Evolutionary conservation across 2,797 vertebrate species (phyloP), one percentile per base, ranked within the genome.

Genomic region (Leptoclinus maculatus): DNA sequence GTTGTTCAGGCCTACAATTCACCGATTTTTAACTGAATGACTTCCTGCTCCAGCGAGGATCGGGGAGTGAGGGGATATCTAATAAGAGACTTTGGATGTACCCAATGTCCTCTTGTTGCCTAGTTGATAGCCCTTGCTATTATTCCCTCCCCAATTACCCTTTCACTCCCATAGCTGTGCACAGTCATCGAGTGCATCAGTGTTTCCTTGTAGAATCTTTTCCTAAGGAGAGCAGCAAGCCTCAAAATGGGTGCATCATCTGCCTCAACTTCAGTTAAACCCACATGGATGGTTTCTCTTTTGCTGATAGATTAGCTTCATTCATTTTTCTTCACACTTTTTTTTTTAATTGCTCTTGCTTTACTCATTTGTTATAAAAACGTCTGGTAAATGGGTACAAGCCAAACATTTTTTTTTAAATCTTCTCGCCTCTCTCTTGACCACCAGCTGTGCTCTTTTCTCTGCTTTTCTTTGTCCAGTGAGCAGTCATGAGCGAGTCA

Each of bases 401-500:
- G 23, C 25, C 41, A 7, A 45, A 27, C 36, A 8, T 36, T 36
- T 47, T 36, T 47, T 29, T 14, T 49, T 71, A 66, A 47, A 57
- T 43, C 4, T 7, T 17, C 25, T 49, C 34, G 7, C 16, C 8
- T 41, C 23, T 45, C 2, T 23, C 6, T 21, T 82, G 25, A 79
- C 47, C n/a, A 27, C 2, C 2, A 25, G 5, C 19, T 75, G 4
- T 57, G 23, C 21, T 45, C 4, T 77, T 64, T 32, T 65, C 21
- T 72, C 2, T 78, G 1, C 6, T 70, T 70, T 29, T 38, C 32
- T 65, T 85, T 34, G 16, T 71, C 21, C 76, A 94, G 92, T 82
- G 71, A 95, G 83, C 88, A 95, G 89, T 85, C 95, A 99, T 99
- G 98, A 67, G 80, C 95, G 91, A 91, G 94, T 56, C 67, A 81